These are phyloP conservation scores for Ylistrum balloti DNA, from an alignment of 1,140 invertebrate genomes.

Conservation along the genomic window DNA sequence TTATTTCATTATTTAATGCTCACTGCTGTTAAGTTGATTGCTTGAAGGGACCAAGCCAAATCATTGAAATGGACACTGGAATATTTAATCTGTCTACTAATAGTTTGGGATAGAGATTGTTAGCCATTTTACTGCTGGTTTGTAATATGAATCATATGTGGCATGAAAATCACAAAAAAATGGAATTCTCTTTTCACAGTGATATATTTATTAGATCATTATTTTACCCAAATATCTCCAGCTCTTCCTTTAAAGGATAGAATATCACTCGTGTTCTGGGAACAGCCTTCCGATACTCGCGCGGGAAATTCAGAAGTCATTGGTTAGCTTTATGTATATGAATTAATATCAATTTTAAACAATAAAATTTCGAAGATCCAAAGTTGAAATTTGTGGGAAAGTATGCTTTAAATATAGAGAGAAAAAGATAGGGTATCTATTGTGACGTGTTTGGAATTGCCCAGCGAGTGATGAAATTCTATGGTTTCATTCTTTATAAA, in stretches of 20 bases:
- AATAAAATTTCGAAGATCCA: neutral
- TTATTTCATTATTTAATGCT: neutral
- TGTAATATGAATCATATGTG: neutral
- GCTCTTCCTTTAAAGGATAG: neutral
- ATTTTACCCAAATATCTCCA: no score
- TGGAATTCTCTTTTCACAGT: no score
- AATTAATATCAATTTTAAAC: neutral
- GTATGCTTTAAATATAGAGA: neutral
- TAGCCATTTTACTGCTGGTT: neutral
- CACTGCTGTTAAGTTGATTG: neutral
- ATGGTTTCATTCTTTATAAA: conserved; percentile 40
- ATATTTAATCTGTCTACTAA: neutral
- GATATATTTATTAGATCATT: no score
- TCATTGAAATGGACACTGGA: conserved; percentile 4
- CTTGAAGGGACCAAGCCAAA: conserved; percentile 42
- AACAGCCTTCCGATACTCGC: neutral
- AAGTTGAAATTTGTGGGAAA: conserved; percentile 6
- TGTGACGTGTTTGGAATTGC: conserved; percentile 4
- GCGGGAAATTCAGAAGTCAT: conserved; percentile 23
- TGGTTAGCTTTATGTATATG: neutral
- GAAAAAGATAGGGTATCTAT: neutral
- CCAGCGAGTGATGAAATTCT: conserved; percentile 37
- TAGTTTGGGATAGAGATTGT: neutral
- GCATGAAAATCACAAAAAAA: neutral
- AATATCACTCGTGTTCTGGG: neutral